Conservation (phyloP, 2,113 vertebrate genomes). For the Glaucomys volans region DNA sequence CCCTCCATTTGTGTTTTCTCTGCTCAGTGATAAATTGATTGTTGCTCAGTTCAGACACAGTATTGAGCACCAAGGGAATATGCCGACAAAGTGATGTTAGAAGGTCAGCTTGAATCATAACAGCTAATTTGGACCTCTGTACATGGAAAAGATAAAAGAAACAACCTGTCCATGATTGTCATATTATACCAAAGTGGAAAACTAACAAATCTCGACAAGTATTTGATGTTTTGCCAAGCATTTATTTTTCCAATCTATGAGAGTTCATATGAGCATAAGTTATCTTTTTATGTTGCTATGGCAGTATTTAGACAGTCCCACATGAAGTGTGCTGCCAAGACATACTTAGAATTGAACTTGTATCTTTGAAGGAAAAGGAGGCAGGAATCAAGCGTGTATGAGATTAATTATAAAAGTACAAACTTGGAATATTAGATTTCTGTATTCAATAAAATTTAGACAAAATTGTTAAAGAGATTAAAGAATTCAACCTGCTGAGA, state of each 20-base stretch:
- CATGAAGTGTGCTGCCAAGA: background rate
- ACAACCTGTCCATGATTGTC: background rate
- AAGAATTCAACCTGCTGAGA: background rate
- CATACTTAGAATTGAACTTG: background rate
- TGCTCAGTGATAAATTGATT: conserved; percentile 32
- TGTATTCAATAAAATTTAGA: background rate
- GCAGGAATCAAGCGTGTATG: background rate
- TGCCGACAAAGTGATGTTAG: background rate
- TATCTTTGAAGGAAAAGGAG: background rate
- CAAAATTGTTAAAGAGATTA: background rate
- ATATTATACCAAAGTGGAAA: background rate
- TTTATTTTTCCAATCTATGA: conserved; percentile 52
- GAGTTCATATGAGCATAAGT: background rate
- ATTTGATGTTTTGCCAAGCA: background rate
- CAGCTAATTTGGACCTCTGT: background rate
- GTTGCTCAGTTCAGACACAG: conserved; percentile 24
- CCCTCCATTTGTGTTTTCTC: background rate
- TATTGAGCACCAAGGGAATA: background rate
- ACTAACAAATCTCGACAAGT: background rate
- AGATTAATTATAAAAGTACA: background rate
- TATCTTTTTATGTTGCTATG: background rate
- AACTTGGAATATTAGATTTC: background rate
- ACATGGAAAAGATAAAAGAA: background rate
- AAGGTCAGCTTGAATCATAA: conserved; percentile 35
- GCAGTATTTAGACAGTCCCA: background rate